phyloP scores from a whole-genome alignment of 2,797 vertebrate species.

The Microchirus variegatus region DNA sequence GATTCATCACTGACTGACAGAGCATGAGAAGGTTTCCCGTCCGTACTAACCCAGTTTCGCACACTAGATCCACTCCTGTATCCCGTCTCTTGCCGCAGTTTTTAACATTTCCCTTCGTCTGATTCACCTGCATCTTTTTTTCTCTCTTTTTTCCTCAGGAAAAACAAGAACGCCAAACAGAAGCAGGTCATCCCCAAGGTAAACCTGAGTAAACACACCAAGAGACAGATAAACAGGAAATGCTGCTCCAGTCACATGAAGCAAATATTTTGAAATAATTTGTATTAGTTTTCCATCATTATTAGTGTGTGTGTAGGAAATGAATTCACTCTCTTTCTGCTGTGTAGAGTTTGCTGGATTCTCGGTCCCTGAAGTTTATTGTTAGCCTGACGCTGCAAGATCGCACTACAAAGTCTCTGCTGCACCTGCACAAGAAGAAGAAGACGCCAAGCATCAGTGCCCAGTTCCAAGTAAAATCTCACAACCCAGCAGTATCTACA shows the following conservation, averaged over 20 bases:
- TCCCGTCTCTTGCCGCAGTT: conserved; percentile 9
- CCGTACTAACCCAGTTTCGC: conserved; percentile 63
- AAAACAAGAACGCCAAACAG: conserved; percentile 89
- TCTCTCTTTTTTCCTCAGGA: conserved; percentile 81
- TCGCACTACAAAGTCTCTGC: conserved; percentile 93
- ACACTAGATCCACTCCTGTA: conserved; percentile 12
- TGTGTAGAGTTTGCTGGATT: conserved; percentile 91
- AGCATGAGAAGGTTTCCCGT: conserved; percentile 66
- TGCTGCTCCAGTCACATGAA: not conserved
- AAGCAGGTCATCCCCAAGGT: conserved; percentile 98
- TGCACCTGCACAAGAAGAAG: conserved; percentile 98
- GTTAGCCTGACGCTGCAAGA: conserved; percentile 93
- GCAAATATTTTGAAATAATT: no score
- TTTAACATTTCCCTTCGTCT: conserved; percentile 37
- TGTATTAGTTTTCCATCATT: not conserved
- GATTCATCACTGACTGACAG: conserved; percentile 58
- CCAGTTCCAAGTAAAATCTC: conserved; percentile 91
- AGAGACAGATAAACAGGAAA: not conserved
- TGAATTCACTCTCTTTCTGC: not conserved
- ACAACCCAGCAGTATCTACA: not conserved
- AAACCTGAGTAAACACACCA: conserved; percentile 34
- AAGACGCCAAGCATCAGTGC: conserved; percentile 97
- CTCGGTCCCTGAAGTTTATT: conserved; percentile 92
- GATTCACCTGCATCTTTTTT: conserved; percentile 33
- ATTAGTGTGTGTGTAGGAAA: not conserved